phyloP scores from a whole-genome alignment of 2,113 vertebrate species.

The Sprattus sprattus region DNA sequence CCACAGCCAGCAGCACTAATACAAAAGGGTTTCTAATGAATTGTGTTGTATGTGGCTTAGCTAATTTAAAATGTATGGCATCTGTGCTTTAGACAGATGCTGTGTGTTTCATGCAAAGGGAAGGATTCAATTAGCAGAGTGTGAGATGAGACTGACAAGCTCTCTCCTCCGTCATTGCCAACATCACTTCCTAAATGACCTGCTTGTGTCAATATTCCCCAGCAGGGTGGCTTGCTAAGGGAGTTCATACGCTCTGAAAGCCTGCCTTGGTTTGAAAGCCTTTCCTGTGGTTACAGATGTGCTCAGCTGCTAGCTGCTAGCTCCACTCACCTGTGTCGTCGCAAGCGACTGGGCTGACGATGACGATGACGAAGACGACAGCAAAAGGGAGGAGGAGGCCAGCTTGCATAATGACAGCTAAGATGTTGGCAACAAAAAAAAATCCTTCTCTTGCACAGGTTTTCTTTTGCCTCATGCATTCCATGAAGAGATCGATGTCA shows the following conservation, averaged over 20 bases:
- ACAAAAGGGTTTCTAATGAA: background rate
- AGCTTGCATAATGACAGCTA: background rate
- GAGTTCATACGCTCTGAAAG: background rate
- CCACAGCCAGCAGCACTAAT: background rate
- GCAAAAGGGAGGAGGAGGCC: constrained; percentile 10
- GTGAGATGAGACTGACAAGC: constrained; percentile 20
- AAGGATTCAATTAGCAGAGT: constrained; percentile 32
- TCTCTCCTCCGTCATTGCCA: constrained; percentile 20
- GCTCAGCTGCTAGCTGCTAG: background rate
- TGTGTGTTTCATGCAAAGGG: background rate
- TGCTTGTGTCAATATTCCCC: constrained; percentile 30
- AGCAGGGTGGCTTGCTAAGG: constrained; percentile 1
- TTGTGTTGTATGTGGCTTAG: background rate
- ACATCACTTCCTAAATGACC: constrained; percentile 23
- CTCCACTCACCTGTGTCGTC: constrained; percentile 69
- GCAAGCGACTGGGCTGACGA: constrained; percentile 26
- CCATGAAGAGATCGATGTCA: background rate
- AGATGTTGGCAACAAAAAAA: background rate
- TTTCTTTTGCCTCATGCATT: background rate
- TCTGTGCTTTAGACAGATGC: background rate
- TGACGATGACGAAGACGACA: constrained; percentile 23
- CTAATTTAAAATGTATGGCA: background rate
- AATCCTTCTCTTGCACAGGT: background rate
- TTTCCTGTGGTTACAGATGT: background rate
- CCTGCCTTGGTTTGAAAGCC: background rate